Percentiles rank a stretch among this genome's conserved stretches.
These are phyloP conservation scores for Lucilia sericata DNA, from an alignment of 1,140 invertebrate species.

Conservation along the genomic window DNA sequence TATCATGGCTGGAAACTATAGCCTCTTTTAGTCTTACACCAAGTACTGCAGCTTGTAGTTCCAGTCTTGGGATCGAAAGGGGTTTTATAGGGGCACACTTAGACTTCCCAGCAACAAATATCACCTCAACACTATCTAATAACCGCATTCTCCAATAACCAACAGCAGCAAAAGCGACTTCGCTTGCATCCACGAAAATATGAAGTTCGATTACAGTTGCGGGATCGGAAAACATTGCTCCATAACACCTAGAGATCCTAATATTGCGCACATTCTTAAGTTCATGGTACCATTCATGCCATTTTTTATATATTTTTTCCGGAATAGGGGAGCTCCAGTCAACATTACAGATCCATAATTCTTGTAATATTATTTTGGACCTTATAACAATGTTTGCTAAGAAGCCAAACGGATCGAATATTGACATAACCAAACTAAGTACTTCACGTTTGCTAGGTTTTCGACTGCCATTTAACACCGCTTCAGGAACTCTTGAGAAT, in stretches of 20 bases:
- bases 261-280: background rate
- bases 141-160: background rate
- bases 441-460: conserved; percentile 7
- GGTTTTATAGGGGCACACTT: conserved; percentile 29
- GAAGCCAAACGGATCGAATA: conserved; percentile 31
- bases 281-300: conserved; percentile 33
- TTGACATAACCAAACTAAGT: conserved; percentile 10
- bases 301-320: background rate
- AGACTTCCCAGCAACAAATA: conserved; percentile 34
- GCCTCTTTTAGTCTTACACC: conserved; percentile 20
- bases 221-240: background rate
- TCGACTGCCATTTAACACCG: background rate
- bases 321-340: conserved; percentile 30
- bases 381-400: conserved; percentile 12
- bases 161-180: conserved; percentile 22
- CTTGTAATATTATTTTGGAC: conserved; percentile 29
- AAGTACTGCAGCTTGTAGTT: conserved; percentile 20
- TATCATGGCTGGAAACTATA: background rate
- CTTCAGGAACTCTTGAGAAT: conserved; percentile 14
- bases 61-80: conserved; percentile 31
- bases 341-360: conserved; percentile 17
- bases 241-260: conserved; percentile 15
- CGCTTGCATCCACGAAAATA: conserved; percentile 22
- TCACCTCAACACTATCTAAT: background rate
- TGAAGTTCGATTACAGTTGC: conserved; percentile 6